Conservation (phyloP, 2,888 invertebrate species). For the Gonocerus acuteangulatus region DNA sequence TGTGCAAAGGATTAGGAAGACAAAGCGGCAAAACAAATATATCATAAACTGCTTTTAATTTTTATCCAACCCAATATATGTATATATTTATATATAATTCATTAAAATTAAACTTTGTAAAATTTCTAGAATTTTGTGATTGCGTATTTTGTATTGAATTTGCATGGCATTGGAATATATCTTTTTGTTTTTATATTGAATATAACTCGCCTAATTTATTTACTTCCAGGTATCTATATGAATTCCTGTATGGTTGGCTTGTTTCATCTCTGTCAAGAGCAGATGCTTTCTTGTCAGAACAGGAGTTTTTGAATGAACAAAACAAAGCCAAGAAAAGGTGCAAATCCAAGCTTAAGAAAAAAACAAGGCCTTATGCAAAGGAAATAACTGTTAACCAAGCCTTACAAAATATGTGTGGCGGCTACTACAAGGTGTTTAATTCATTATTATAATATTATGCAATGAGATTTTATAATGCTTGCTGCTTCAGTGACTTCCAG, state of each 20-base stretch:
- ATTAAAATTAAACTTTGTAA: no score
- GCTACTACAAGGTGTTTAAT: slow-evolving; percentile 75
- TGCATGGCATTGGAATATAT: no score
- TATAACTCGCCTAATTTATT: no score
- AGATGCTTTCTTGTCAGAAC: slow-evolving; percentile 72
- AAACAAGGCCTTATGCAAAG: slow-evolving; percentile 62
- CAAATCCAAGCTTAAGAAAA: slow-evolving; percentile 56
- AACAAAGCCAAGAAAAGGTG: slow-evolving; percentile 44
- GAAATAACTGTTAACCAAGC: slow-evolving; percentile 87
- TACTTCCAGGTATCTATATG: slow-evolving; percentile 71
- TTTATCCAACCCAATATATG: no score
- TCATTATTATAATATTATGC: slow-evolving; percentile 52
- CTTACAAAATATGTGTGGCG: slow-evolving; percentile 88
- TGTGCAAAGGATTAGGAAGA: no score
- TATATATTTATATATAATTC: no score
- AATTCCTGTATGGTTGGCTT: slow-evolving; percentile 89
- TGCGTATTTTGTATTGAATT: no score
- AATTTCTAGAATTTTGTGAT: no score
- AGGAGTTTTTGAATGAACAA: slow-evolving; percentile 53
- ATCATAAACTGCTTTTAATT: no score
- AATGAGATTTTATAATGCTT: slow-evolving; percentile 43
- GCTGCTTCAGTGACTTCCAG: not conserved
- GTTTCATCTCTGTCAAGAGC: slow-evolving; percentile 84
- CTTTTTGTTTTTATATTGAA: no score
- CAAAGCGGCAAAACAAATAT: no score